Evolutionary conservation across 2,888 invertebrate genomes (phyloP), one percentile per base, ranked within the genome.

Genomic region (Sthenelais limicola): DNA sequence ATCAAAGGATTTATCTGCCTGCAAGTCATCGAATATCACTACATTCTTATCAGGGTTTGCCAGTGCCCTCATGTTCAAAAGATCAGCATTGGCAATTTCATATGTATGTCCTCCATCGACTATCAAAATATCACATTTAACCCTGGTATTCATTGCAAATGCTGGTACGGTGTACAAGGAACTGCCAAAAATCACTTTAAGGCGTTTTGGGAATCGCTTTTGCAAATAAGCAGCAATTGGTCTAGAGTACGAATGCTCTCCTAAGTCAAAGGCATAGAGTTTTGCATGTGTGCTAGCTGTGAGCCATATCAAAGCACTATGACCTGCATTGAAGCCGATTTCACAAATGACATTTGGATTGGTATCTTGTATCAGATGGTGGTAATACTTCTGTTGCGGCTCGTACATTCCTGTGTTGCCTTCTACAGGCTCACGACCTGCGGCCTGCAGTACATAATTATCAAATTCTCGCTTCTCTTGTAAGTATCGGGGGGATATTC

Each of bases 91-190:
- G 7, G 71, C 72, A 7, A 74, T 67, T 3, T 49, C 58, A 33
- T 54, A 71, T 1, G 43, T 54, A 49, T 78, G 78, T n/a, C 78
- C 76, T 7, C 78, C 78, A 56, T 78, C 78, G 5, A 78, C 69
- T 21, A 74, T 43, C 9, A 74, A 26, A 5, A 78, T n/a, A 43
- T 78, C 78, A 35, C 78, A 78, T 7, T n/a, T 28, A 3, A 72
- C 33, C 2, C 28, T 51, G n/a, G 48, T 48, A 7, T 28, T 28
- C 18, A 18, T 7, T 28, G 33, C 49, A 30, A 73, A 72, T 15
- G 32, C 15, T 0, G 76, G 73, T 7, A 78, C 28, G 5, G 76
- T 75, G 15, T 30, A 26, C 15, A 24, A 49, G n/a, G 78, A 77
- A 48, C 74, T 72, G 7, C 78, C 78, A n/a, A 68, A 76, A 24